Base-by-base conservation (phyloP, 2,113 vertebrate species). In the Melanocharis versteri region DNA sequence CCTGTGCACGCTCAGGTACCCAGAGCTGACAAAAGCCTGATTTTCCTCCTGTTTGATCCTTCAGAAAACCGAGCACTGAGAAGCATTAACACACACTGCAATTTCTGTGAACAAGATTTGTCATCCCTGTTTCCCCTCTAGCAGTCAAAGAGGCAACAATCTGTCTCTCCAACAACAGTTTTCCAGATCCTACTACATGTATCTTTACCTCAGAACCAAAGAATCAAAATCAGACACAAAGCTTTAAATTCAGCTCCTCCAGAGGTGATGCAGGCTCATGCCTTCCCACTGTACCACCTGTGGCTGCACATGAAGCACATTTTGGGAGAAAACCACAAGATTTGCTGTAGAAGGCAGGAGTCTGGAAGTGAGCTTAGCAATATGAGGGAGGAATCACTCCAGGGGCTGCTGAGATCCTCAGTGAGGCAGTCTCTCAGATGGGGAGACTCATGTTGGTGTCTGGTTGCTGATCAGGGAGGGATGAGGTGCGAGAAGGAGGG, bases 81-180 rank as follows among this genome's bases (percentile, higher is more conserved):
- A 44, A 88, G 56, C 75, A 54, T 10, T 56, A 61, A 81, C 37
- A 75, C 18, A 45, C 37, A 18, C 1, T 58, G 66, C 68, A 93
- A 72, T 89, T 90, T 89, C 89, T 50, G 39, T 2, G 5, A 90
- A 95, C 92, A 94, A 81, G 64, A 11, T 37, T 73, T 93, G 44
- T 56, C 68, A 80, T 47, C 68, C 50, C 21, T 5, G 15, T 51
- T 73, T 54, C 51, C 82, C 93, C 81, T 91, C 91, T 1, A 66
- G 91, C 87, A 93, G n/a, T 72, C 58, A 37, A 37, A 53, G 44
- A 61, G n/a, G 39, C 30, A 93, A 40, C 37, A 39, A 5, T 24
- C 28, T 72, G 23, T 50, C 37, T 37, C 51, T 53, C 54, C 50
- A 57, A 58, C 93, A 84, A 56, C 3, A 2, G 6, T 13, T 87